Evolutionary conservation across 2,113 vertebrate genomes (phyloP), one percentile per base, ranked within the genome.

Genomic region (Hirundichthys speculiger): DNA sequence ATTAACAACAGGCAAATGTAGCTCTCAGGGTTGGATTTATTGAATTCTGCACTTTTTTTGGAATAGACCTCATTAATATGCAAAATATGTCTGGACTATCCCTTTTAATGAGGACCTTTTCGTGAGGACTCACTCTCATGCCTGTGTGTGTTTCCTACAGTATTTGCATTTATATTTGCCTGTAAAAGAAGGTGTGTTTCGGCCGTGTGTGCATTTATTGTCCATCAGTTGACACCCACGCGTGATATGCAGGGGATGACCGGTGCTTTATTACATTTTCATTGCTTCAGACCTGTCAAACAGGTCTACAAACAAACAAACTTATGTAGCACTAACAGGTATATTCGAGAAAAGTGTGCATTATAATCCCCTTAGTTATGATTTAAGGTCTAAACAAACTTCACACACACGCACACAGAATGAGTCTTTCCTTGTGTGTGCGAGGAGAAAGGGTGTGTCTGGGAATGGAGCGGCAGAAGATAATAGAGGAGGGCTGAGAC

Each of bases 391-490:
- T 30, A 20, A 30, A 27, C 7, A 2, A 8, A 10, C 13, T 39
- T 42, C 15, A 16, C 5, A 30, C 24, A 40, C 30, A 34, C 11
- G 7, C 20, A 13, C n/a, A n/a, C n/a, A n/a, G n/a, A n/a, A n/a
- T 19, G 24, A 57, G 14, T 18, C 14, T 56, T 9, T 51, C 43
- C 13, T n/a, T 12, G 34, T 53, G 24, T 61, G 38, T 25, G 39
- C 20, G 34, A 3, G 58, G 45, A 56, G 22, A 64, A 75, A 81
- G 87, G 85, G 89, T 82, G 87, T 90, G 89, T 79, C 85, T 86
- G 78, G 79, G 82, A 84, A 82, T 64, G 61, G 64, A 68, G 75
- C 62, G 41, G 1, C n/a, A 18, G 42, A 40, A 72, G 24, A 88
- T 88, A 86, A 89, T 84, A 52, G 59, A 70, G 68, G 45, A 77